Conservation (phyloP, 2,888 invertebrate species). For the Apotomis capreana region DNA sequence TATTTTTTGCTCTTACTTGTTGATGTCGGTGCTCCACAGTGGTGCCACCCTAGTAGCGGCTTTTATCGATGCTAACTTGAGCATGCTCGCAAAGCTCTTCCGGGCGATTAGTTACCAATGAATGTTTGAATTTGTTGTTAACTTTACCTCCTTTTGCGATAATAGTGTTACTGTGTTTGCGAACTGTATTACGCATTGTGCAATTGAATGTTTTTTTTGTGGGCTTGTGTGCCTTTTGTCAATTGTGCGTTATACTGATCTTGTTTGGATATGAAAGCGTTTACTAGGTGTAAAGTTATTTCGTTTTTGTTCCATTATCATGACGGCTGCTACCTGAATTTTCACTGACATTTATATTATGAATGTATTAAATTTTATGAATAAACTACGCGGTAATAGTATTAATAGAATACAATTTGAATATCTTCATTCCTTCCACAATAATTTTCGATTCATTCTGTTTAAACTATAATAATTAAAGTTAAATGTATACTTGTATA, state of each 20-base stretch:
- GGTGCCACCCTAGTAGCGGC: conserved; percentile 73
- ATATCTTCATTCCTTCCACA: neutral
- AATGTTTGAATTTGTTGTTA: conserved; percentile 82
- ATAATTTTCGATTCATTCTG: neutral
- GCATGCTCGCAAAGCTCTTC: conserved; percentile 77
- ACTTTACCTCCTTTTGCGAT: conserved; percentile 81
- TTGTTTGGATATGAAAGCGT: conserved; percentile 57
- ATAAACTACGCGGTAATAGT: neutral
- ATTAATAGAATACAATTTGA: neutral
- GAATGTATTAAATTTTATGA: neutral
- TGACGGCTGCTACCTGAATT: conserved; percentile 15
- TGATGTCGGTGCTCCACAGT: conserved; percentile 53
- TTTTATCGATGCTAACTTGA: conserved; percentile 70
- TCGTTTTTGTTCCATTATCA: conserved; percentile 33
- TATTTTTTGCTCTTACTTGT: conserved; percentile 49
- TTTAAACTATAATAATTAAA: neutral
- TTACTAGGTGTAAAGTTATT: conserved; percentile 38
- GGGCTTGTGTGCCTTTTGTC: conserved; percentile 64
- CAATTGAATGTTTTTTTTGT: conserved; percentile 63
- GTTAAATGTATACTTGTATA: neutral
- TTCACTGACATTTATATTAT: conserved; percentile 3
- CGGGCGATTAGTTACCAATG: conserved; percentile 78
- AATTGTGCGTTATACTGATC: conserved; percentile 72
- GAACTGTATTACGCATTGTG: conserved; percentile 82
- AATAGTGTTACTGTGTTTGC: conserved; percentile 81